A percentile compares a stretch with the other conserved stretches of the same genome.
Evolutionary conservation across 1,140 invertebrate genomes (phyloP).

Genomic region (Drosophila nikananu): DNA sequence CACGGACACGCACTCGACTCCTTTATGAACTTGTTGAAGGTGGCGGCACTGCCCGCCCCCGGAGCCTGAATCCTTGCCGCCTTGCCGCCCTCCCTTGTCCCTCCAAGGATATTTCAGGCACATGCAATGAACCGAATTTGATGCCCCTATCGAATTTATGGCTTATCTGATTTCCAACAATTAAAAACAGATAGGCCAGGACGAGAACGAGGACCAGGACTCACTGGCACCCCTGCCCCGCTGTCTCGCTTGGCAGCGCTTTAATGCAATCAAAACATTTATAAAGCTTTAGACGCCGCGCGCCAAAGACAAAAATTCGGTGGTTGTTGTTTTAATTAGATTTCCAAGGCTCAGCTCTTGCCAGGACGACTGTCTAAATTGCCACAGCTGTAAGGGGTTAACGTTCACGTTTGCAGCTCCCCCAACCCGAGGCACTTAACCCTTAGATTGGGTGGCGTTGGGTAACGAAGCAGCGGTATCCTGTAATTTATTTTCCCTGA

Average conservation of each 20-base stretch:
- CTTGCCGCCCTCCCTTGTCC: background rate
- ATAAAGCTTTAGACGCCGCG: conserved; percentile 72
- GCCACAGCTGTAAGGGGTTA: conserved; percentile 82
- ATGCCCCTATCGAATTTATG: conserved; percentile 65
- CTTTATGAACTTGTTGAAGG: conserved; percentile 52
- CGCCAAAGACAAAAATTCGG: conserved; percentile 78
- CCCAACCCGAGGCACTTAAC: conserved; percentile 5
- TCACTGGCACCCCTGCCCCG: background rate
- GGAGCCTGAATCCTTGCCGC: background rate
- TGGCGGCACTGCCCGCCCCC: background rate
- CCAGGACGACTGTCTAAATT: conserved; percentile 78
- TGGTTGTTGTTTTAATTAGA: conserved; percentile 84
- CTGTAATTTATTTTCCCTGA: background rate
- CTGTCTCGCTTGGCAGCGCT: conserved; percentile 76
- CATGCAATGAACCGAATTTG: conserved; percentile 40
- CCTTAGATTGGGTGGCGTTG: background rate
- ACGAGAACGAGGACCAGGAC: background rate
- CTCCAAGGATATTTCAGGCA: conserved; percentile 3
- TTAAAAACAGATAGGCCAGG: conserved; percentile 49
- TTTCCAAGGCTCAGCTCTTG: conserved; percentile 66
- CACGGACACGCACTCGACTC: conserved; percentile 3
- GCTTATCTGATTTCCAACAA: conserved; percentile 67
- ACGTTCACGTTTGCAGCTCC: conserved; percentile 26
- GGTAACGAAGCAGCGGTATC: background rate
- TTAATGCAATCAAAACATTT: conserved; percentile 84